These are phyloP conservation scores for Cephalopachus bancanus DNA, from an alignment of 2,797 vertebrate species.

Conservation along the genomic window DNA sequence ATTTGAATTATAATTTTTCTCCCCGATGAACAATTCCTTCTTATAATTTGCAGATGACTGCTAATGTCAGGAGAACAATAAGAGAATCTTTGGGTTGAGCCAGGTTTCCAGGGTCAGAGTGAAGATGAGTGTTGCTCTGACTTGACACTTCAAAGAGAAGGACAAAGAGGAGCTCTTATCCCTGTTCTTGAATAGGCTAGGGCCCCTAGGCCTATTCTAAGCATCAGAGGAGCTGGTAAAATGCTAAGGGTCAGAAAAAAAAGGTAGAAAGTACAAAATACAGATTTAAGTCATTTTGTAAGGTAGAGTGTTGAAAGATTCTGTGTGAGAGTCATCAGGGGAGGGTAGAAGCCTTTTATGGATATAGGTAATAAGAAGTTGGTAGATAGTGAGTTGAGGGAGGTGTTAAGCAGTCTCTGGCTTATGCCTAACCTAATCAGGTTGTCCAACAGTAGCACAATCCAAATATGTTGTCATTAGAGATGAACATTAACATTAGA, in stretches of 20 bases:
- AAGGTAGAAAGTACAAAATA: neutral
- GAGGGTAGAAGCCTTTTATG: accelerated
- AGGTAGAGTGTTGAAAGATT: neutral
- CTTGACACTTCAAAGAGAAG: neutral
- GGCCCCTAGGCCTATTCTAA: neutral
- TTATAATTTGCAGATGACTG: neutral
- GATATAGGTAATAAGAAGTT: accelerated
- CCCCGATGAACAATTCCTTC: neutral
- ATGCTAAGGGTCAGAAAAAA: neutral
- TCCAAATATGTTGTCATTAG: neutral
- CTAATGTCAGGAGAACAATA: neutral
- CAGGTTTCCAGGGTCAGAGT: neutral
- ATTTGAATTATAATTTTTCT: neutral
- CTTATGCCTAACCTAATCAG: neutral
- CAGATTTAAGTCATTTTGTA: neutral
- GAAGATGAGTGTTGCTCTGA: neutral
- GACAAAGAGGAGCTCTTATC: neutral
- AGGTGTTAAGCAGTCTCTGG: neutral
- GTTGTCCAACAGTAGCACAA: neutral
- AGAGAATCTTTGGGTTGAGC: neutral
- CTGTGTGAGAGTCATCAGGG: accelerated
- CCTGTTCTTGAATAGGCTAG: neutral
- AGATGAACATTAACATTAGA: neutral
- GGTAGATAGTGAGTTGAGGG: neutral
- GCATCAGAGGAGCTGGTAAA: neutral